Percentiles rank a stretch among this genome's conserved stretches.
Evolutionary conservation across 2,888 invertebrate genomes (phyloP).

Genomic region (Euplexia lucipara): DNA sequence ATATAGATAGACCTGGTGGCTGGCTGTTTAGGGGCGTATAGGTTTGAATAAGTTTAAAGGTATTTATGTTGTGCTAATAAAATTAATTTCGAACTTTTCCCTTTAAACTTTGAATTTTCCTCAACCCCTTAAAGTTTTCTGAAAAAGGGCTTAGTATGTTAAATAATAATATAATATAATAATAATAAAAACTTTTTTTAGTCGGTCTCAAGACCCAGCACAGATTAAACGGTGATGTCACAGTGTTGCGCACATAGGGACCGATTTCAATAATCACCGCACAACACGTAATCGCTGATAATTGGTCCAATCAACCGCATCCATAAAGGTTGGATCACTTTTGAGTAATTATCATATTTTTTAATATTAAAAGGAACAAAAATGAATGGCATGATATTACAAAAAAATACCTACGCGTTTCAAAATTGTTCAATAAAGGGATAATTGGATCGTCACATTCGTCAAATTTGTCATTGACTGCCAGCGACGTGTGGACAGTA

Average conservation of each 20-base stretch:
- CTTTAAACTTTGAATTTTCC: too few species aligned
- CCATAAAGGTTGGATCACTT: slow-evolving; percentile 63
- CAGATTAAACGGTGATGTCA: slow-evolving; percentile 55
- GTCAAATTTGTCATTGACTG: slow-evolving; percentile 45
- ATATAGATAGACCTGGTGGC: too few species aligned
- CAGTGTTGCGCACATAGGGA: slow-evolving; percentile 48
- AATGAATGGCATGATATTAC: slow-evolving; percentile 41
- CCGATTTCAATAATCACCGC: slow-evolving; percentile 47
- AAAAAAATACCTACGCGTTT: slow-evolving; percentile 39
- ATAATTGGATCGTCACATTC: slow-evolving; percentile 27
- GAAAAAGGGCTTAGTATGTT: too few species aligned
- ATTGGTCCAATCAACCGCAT: slow-evolving; percentile 62
- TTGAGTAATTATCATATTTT: slow-evolving; percentile 57
- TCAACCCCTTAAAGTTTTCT: too few species aligned
- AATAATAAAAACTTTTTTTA: background rate
- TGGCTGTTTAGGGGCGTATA: background rate
- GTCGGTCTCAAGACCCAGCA: slow-evolving; percentile 6
- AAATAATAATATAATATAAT: too few species aligned
- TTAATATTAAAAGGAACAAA: slow-evolving; percentile 48
- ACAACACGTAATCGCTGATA: slow-evolving; percentile 53
- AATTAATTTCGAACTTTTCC: too few species aligned
- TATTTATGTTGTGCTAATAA: too few species aligned
- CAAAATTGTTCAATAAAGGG: slow-evolving; percentile 39
- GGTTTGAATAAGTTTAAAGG: background rate
- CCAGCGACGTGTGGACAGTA: slow-evolving; percentile 17